Percentiles rank a stretch among this genome's conserved stretches.
phyloP scores from a whole-genome alignment of 2,113 vertebrate species.

The Crotalus helleri region DNA sequence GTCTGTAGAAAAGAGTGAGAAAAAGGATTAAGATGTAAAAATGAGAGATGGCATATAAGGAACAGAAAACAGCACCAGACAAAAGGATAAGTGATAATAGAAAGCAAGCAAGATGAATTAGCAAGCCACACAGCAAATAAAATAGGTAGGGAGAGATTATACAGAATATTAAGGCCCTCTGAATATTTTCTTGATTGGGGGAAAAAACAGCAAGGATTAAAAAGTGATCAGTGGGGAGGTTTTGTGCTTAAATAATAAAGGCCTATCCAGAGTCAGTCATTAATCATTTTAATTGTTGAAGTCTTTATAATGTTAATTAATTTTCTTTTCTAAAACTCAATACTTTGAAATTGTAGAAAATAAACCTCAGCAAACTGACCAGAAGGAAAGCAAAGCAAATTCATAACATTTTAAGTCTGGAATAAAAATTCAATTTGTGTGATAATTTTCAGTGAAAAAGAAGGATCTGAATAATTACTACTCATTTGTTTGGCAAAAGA shows the following conservation, averaged over 20 bases:
- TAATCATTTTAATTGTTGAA: neutral
- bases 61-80: neutral
- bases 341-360: neutral
- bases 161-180: neutral
- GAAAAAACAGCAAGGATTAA: neutral
- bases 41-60: neutral
- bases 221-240: neutral
- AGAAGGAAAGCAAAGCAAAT: neutral
- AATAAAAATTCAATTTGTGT: neutral
- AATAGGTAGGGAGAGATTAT: neutral
- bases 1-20: neutral
- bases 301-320: neutral
- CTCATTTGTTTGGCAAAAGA: neutral
- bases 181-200: neutral
- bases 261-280: neutral
- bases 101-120: conserved; percentile 3
- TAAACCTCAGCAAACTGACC: neutral
- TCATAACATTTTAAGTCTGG: neutral
- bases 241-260: neutral
- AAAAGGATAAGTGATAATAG: conserved; percentile 16
- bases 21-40: neutral
- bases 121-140: neutral
- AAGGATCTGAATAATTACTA: neutral
- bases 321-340: neutral
- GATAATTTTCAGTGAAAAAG: neutral